A percentile compares a stretch with the other conserved stretches of the same genome.
These are phyloP conservation scores for Microctonus hyperodae DNA, from an alignment of 2,888 invertebrate species.

Conservation along the genomic window DNA sequence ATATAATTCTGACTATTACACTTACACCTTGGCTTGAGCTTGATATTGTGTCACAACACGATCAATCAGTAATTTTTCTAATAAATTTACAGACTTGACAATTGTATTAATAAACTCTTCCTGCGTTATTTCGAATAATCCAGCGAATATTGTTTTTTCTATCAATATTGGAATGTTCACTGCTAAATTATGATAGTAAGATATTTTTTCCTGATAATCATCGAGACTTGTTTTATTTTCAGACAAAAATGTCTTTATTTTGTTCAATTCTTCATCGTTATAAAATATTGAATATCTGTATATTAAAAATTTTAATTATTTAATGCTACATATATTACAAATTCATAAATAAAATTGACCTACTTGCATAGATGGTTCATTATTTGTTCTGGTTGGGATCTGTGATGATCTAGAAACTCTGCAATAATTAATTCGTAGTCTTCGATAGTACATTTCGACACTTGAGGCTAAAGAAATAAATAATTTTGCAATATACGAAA, in stretches of 20 bases:
- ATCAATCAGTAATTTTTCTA: conserved; percentile 74
- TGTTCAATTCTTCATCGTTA: conserved; percentile 47
- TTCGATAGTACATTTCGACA: conserved; percentile 75
- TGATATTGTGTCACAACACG: conserved; percentile 85
- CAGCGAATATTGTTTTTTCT: conserved; percentile 76
- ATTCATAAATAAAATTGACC: conserved; percentile 25
- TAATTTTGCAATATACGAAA: background rate
- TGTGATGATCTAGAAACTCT: conserved; percentile 74
- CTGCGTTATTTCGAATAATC: conserved; percentile 86
- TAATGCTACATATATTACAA: background rate
- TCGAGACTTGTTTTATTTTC: conserved; percentile 70
- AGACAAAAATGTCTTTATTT: conserved; percentile 72
- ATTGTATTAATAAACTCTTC: conserved; percentile 77
- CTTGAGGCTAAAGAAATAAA: conserved; percentile 70
- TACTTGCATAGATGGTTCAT: conserved; percentile 71
- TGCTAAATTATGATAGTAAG: conserved; percentile 69
- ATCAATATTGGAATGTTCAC: conserved; percentile 68
- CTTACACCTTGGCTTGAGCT: conserved; percentile 75
- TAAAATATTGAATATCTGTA: conserved; percentile 51
- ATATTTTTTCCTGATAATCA: conserved; percentile 69
- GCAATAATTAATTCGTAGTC: conserved; percentile 71
- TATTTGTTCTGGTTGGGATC: conserved; percentile 75
- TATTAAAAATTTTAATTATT: background rate
- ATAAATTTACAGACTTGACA: conserved; percentile 71
- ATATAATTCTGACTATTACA: conserved; percentile 36